Evolutionary conservation across 2,797 vertebrate species (phyloP).

Genomic region (Hemitrygon akajei): DNA sequence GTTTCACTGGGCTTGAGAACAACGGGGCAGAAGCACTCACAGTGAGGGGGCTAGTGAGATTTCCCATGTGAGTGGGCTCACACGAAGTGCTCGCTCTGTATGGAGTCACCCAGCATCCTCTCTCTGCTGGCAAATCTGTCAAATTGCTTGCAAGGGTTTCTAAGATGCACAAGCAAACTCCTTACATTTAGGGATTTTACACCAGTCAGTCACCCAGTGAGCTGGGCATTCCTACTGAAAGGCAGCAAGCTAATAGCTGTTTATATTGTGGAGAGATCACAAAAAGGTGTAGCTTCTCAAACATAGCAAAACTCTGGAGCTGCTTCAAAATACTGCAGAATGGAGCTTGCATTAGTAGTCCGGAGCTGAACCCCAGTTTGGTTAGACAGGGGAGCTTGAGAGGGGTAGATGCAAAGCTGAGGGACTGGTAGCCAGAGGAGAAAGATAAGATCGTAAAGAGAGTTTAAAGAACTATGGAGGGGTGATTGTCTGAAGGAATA

Average conservation of each 20-base stretch:
- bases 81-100: not conserved
- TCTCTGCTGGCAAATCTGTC: not conserved
- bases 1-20: not conserved
- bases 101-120: not conserved
- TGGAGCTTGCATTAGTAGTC: too few species aligned
- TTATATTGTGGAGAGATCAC: not conserved
- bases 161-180: not conserved
- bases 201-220: not conserved
- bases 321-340: too few species aligned
- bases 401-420: not conserved
- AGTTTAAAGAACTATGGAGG: not conserved
- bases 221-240: not conserved
- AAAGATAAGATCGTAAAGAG: not conserved
- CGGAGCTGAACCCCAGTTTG: not conserved
- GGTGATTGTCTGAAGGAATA: not conserved
- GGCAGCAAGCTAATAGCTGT: not conserved
- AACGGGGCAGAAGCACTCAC: not conserved
- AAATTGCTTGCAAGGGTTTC: not conserved
- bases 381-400: not conserved
- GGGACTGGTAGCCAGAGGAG: not conserved
- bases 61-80: not conserved
- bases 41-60: not conserved
- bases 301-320: too few species aligned
- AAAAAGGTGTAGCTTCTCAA: too few species aligned
- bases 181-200: not conserved